Base-by-base conservation (phyloP, 2,888 invertebrate genomes). In the Troides helena region DNA sequence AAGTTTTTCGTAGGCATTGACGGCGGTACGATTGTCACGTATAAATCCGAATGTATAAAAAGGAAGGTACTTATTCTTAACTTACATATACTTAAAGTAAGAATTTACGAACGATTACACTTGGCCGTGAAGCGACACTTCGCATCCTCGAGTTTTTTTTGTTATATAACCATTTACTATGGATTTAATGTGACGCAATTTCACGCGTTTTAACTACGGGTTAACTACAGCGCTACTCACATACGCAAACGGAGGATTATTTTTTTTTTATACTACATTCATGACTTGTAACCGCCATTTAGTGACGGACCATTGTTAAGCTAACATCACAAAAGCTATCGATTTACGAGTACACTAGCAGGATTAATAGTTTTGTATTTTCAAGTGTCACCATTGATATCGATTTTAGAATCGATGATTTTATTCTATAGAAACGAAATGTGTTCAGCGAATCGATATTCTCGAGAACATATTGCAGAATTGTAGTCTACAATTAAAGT, bases 181-280 rank as follows among this genome's bases (percentile, higher is more conserved):
- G 69, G 75, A 83, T 80, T 79, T 77, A 85, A 86, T 78, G 85
- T 90, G 90, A 90, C 88, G 86, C 84, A 89, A 92, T 92, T 92
- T 90, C 85, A 92, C 84, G 92, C 84, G 75, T 86, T 82, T 88
- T 88, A 85, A 86, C 74, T 85, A 78, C 80, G 78, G 30, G 82
- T 85, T 83, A 75, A 79, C 46, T 77, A 74, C 74, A 74, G 78
- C 71, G 86, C 89, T 89, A 87, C 89, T 81, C 79, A 72, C 79
- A 80, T 85, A 85, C 85, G 83, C 78, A 78, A 89, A 88, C 90
- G 90, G 85, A 67, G 76, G 67, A 64, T 63, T 60, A 60, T 67
- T 70, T 68, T 59, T 67, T 69, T 64, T 65, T 69, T 60, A 25
- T 53, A 59, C n/a, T 25, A 7, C 12, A 58, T 59, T 25, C 50